These are phyloP conservation scores for Saccopteryx bilineata DNA, from an alignment of 2,113 vertebrate species.

Conservation along the genomic window DNA sequence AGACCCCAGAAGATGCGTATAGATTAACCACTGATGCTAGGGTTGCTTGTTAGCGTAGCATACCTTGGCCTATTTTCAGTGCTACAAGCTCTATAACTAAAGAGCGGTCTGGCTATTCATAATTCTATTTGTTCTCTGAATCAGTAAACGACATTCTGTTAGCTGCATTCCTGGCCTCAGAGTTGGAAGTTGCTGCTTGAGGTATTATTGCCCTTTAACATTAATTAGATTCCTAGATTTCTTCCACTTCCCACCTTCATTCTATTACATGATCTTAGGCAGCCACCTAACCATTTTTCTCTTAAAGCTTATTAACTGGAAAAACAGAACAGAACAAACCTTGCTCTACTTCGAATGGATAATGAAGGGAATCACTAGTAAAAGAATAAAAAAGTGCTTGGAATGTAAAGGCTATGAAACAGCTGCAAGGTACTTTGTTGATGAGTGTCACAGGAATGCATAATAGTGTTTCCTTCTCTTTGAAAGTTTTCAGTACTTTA, in stretches of 20 bases:
- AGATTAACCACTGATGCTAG: neutral
- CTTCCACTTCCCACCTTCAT: neutral
- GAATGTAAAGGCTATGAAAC: neutral
- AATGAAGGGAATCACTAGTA: neutral
- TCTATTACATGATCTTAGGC: neutral
- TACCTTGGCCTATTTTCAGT: neutral
- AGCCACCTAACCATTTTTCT: neutral
- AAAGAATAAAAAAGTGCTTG: neutral
- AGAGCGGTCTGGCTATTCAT: neutral
- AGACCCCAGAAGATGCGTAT: neutral
- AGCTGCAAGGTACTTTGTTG: neutral
- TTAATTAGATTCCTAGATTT: neutral
- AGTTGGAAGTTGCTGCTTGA: neutral
- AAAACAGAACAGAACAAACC: neutral
- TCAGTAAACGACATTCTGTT: neutral
- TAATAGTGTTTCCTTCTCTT: neutral
- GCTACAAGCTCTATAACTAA: neutral
- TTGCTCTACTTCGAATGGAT: neutral
- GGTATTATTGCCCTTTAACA: neutral
- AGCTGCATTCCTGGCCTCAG: neutral
- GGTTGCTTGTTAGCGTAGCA: neutral
- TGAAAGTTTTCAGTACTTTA: neutral
- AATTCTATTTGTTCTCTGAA: neutral
- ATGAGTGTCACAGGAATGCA: neutral
- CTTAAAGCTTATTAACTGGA: conserved; percentile 13